Evolutionary conservation across 1,140 invertebrate species (phyloP).

Genomic region (Tyrophagus putrescentiae): DNA sequence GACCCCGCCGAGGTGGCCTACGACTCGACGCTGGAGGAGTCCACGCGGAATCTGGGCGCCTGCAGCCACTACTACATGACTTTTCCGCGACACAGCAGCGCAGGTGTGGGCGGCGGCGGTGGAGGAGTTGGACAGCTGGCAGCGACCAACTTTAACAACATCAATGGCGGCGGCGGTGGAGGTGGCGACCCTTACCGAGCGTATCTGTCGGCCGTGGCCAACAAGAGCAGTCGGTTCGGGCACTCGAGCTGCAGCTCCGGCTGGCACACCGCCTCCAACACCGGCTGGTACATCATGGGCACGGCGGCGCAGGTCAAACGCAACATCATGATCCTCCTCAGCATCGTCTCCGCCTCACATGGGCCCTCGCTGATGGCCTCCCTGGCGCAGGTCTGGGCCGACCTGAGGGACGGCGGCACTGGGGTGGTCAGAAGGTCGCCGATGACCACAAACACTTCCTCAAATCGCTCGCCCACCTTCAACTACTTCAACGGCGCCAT

Average conservation of each 20-base stretch:
- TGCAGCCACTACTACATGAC: background rate
- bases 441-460: constrained; percentile 60
- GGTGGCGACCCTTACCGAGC: no score
- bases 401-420: constrained; percentile 40
- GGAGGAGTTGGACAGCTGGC: no score
- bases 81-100: background rate
- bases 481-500: constrained; percentile 53
- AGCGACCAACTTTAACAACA: no score
- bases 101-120: background rate
- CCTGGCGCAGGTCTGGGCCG: constrained; percentile 75
- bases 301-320: constrained; percentile 45
- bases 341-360: constrained; percentile 71
- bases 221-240: background rate
- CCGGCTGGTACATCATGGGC: constrained; percentile 32
- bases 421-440: constrained; percentile 44
- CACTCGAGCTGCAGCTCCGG: constrained; percentile 7
- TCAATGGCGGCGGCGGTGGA: background rate
- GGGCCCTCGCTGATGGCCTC: constrained; percentile 64
- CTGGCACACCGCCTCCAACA: background rate
- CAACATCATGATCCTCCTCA: constrained; percentile 66
- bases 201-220: background rate
- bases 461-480: constrained; percentile 58
- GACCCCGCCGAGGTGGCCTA: constrained; percentile 30
- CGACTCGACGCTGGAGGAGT: background rate
- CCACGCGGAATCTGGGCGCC: background rate